Percentiles rank a stretch among this genome's conserved stretches.
Evolutionary conservation across 2,888 invertebrate genomes (phyloP).

Genomic region (Drosophila heteroneura): DNA sequence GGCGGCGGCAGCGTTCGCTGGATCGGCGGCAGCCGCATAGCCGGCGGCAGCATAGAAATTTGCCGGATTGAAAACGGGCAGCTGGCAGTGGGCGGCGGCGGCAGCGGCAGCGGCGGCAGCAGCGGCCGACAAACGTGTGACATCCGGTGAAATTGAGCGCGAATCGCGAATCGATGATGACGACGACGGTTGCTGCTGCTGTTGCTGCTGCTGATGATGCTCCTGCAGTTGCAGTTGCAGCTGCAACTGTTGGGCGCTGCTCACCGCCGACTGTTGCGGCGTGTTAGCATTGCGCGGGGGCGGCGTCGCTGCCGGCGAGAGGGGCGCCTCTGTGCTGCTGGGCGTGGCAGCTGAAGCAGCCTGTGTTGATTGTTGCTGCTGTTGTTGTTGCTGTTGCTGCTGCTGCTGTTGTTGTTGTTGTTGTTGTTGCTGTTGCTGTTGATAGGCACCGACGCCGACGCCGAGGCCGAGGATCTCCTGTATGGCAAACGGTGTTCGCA

Average conservation of each 20-base stretch:
- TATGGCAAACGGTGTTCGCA: conserved; percentile 85
- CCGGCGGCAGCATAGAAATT: conserved; percentile 85
- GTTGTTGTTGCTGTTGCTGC: conserved; percentile 55
- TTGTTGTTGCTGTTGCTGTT: conserved; percentile 71
- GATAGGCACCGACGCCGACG: conserved; percentile 83
- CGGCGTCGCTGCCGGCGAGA: conserved; percentile 70
- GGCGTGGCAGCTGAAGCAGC: conserved; percentile 74
- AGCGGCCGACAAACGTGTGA: conserved; percentile 80
- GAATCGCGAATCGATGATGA: conserved; percentile 52
- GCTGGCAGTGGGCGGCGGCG: conserved; percentile 84
- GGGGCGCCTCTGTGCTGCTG: conserved; percentile 70
- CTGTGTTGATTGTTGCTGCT: conserved; percentile 43
- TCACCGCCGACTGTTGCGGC: conserved; percentile 57
- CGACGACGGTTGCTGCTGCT: conserved; percentile 43
- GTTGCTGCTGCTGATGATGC: conserved; percentile 11
- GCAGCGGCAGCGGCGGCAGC: conserved; percentile 84
- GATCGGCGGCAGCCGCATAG: conserved; percentile 84
- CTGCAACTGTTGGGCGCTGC: conserved; percentile 36
- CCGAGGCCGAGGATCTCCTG: conserved; percentile 85
- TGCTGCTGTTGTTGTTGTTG: conserved; percentile 62
- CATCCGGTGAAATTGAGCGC: conserved; percentile 84
- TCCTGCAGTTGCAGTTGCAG: conserved; percentile 37
- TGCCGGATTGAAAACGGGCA: conserved; percentile 85
- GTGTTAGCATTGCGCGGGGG: conserved; percentile 68
- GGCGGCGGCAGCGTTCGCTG: conserved; percentile 82